Evolutionary conservation across 1,140 invertebrate genomes (phyloP).

Genomic region (Oryctes rhinoceros): DNA sequence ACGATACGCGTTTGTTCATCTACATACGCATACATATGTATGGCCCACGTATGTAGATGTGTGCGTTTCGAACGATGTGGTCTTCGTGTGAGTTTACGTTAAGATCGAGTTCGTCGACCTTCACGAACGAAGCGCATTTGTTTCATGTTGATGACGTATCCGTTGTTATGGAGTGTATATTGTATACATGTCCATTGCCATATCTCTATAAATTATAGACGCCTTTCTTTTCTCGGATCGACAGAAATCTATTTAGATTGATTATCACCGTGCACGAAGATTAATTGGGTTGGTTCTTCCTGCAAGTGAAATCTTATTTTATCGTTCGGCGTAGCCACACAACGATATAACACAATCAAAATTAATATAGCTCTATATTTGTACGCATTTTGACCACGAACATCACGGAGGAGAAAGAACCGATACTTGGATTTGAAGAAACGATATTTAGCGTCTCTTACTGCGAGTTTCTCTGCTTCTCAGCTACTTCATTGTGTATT

Average conservation of each 20-base stretch:
- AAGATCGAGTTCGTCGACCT: constrained; percentile 17
- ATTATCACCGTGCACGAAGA: background rate
- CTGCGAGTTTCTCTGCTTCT: too few species aligned
- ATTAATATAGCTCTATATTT: background rate
- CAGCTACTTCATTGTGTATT: too few species aligned
- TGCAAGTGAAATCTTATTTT: too few species aligned
- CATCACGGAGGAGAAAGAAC: too few species aligned
- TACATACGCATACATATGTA: constrained; percentile 8
- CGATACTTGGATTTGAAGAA: too few species aligned
- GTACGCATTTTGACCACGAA: too few species aligned
- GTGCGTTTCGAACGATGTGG: constrained; percentile 3
- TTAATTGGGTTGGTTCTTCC: too few species aligned
- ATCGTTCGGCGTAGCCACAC: background rate
- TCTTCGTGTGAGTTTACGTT: constrained; percentile 17
- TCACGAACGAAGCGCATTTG: constrained; percentile 20
- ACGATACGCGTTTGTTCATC: constrained; percentile 18
- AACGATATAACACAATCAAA: background rate
- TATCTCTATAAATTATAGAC: constrained; percentile 11
- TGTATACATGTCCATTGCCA: background rate
- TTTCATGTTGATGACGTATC: constrained; percentile 21
- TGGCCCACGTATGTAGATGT: background rate
- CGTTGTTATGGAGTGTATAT: constrained; percentile 8
- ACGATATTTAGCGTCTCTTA: too few species aligned
- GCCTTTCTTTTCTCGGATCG: background rate
- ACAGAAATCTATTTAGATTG: constrained; percentile 19